phyloP scores from a whole-genome alignment of 2,797 vertebrate species.

The Galaxias olidus region DNA sequence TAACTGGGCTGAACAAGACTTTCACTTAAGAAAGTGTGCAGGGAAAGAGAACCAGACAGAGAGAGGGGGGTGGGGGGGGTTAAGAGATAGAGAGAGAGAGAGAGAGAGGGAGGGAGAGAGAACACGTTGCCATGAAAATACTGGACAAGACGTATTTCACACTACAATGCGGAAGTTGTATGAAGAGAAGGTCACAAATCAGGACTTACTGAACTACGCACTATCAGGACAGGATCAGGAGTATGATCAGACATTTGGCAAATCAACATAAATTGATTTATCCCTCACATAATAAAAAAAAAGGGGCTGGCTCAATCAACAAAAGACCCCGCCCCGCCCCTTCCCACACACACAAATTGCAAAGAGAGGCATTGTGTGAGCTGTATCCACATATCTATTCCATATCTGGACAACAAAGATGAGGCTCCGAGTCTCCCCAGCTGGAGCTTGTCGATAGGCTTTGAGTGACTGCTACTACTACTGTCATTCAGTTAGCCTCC shows the following conservation, averaged over 20 bases:
- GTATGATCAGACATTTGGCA: constrained; percentile 40
- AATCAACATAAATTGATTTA: constrained; percentile 14
- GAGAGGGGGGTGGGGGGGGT: no score
- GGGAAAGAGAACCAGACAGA: no score
- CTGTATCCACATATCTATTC: constrained; percentile 1
- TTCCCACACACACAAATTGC: no score
- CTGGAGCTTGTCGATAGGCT: constrained; percentile 66
- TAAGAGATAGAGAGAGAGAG: no score
- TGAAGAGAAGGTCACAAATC: no score
- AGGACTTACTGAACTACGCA: no score
- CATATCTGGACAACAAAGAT: constrained; percentile 53
- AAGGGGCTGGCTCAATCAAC: constrained; percentile 11
- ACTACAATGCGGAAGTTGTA: no score
- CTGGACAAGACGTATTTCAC: no score
- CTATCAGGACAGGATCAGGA: constrained; percentile 44
- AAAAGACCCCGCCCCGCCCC: not conserved
- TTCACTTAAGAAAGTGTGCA: no score
- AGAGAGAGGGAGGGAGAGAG: no score
- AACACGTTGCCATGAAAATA: no score
- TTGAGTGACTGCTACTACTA: constrained; percentile 51
- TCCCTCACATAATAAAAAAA: not conserved
- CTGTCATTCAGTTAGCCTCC: constrained; percentile 53
- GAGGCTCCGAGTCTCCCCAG: constrained; percentile 52
- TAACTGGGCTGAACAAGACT: no score
- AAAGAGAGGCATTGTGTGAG: constrained; percentile 6